phyloP scores from a whole-genome alignment of 2,113 vertebrate genomes.

The Hylia prasina region DNA sequence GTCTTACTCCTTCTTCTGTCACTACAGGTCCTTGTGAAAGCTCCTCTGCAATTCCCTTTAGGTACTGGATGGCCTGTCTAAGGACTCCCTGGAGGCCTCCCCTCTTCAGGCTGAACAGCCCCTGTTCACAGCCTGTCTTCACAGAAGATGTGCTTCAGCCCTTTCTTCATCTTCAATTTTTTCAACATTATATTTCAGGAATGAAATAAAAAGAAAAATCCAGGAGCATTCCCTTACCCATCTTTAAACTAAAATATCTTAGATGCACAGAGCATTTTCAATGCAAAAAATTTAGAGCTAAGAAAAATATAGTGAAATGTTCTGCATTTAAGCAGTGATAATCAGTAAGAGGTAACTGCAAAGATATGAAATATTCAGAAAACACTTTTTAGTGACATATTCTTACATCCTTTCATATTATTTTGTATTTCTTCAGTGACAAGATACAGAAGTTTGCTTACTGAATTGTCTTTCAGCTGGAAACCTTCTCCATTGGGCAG shows the following conservation, averaged over 20 bases:
- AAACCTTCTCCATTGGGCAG: constrained; percentile 89
- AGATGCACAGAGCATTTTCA: not conserved
- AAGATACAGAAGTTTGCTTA: constrained; percentile 59
- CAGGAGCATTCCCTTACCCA: not conserved
- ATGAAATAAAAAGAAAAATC: not conserved
- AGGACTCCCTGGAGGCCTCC: not conserved
- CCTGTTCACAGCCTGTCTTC: not conserved
- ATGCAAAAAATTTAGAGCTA: not conserved
- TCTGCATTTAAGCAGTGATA: not conserved
- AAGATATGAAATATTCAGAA: not conserved
- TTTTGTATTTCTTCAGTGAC: not conserved
- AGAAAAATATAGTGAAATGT: not conserved
- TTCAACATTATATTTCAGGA: not conserved
- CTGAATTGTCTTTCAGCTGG: constrained; percentile 79
- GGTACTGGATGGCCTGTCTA: not conserved
- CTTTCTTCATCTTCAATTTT: not conserved
- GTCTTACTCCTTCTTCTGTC: not conserved
- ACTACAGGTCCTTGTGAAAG: not conserved
- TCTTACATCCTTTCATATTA: not conserved
- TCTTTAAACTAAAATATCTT: not conserved
- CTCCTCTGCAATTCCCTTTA: not conserved
- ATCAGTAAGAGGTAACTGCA: not conserved
- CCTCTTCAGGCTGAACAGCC: not conserved
- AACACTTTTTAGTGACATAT: not conserved
- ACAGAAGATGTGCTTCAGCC: not conserved